Evolutionary conservation across 1,140 invertebrate species (phyloP).

Genomic region (Drosophila fuyamai): DNA sequence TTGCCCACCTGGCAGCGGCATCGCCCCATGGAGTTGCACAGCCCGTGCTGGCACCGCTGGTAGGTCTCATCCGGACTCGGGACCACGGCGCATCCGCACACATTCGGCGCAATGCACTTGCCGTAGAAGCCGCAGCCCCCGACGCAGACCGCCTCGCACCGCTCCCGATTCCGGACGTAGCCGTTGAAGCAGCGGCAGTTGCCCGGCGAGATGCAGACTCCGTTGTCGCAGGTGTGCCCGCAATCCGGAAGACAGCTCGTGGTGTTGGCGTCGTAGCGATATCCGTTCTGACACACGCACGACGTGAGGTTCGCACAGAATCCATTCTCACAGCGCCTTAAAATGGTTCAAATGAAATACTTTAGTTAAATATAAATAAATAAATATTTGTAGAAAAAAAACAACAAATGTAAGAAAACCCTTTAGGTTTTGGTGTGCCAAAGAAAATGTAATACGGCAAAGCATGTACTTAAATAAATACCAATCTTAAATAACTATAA

Average conservation of each 20-base stretch:
- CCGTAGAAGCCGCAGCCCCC: slow-evolving; percentile 77
- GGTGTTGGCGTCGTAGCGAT: slow-evolving; percentile 84
- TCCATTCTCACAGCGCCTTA: slow-evolving; percentile 86
- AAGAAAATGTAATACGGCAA: too few relatives aligned
- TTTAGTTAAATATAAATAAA: too few relatives aligned
- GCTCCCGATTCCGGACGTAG: slow-evolving; percentile 66
- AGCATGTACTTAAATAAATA: too few relatives aligned
- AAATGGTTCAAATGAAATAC: not conserved
- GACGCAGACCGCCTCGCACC: slow-evolving; percentile 74
- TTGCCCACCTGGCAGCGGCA: slow-evolving; percentile 73
- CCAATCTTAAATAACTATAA: too few relatives aligned
- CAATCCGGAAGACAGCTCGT: slow-evolving; percentile 79
- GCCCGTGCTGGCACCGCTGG: slow-evolving; percentile 67
- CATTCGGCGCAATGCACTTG: slow-evolving; percentile 73
- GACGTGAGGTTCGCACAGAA: slow-evolving; percentile 86
- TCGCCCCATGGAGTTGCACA: slow-evolving; percentile 64
- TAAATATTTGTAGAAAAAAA: too few relatives aligned
- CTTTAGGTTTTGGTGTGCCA: too few relatives aligned
- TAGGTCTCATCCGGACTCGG: slow-evolving; percentile 60
- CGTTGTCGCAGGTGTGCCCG: slow-evolving; percentile 83
- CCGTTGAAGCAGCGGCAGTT: slow-evolving; percentile 88
- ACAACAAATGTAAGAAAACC: too few relatives aligned
- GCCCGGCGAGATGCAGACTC: slow-evolving; percentile 85
- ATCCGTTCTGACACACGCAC: slow-evolving; percentile 87
- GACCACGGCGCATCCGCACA: slow-evolving; percentile 72